A percentile compares a stretch with the other conserved stretches of the same genome.
These are phyloP conservation scores for Platycnemis pennipes DNA, from an alignment of 2,888 invertebrate genomes.

Conservation along the genomic window DNA sequence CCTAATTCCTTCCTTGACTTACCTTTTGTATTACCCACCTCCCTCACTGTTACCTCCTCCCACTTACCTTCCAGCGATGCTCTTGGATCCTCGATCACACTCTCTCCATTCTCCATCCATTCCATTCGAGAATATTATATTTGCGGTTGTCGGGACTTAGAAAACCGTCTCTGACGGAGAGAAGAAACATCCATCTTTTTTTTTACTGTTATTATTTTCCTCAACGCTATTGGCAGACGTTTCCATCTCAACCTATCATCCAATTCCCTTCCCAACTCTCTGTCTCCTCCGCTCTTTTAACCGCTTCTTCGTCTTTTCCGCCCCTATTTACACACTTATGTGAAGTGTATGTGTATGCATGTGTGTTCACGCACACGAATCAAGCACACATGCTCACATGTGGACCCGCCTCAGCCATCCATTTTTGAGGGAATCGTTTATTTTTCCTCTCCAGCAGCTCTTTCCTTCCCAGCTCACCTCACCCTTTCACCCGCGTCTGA, in stretches of 20 bases:
- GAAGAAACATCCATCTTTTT: not conserved
- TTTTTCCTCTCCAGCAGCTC: slow-evolving; percentile 35
- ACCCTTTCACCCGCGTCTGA: slow-evolving; percentile 30
- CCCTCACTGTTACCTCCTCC: not conserved
- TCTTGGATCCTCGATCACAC: not conserved
- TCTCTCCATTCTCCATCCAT: not conserved
- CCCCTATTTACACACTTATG: not conserved
- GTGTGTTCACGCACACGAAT: not conserved
- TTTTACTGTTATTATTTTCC: slow-evolving; percentile 57
- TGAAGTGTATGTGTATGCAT: not conserved
- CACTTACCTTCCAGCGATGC: not conserved
- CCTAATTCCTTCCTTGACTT: not conserved
- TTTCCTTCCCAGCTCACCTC: slow-evolving; percentile 37
- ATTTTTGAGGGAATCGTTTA: slow-evolving; percentile 58
- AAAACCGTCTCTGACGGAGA: slow-evolving; percentile 46
- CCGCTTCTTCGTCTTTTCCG: not conserved
- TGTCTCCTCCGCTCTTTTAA: not conserved
- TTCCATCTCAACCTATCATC: slow-evolving; percentile 65
- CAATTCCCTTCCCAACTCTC: not conserved
- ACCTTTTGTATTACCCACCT: not conserved
- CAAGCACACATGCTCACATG: too few relatives aligned
- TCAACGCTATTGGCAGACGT: slow-evolving; percentile 61
- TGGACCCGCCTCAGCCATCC: not conserved
- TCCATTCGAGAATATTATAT: slow-evolving; percentile 29
- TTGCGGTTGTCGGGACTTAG: slow-evolving; percentile 22